Evolutionary conservation across 2,797 vertebrate species (phyloP), one percentile per base, ranked within the genome.

Genomic region (Antrozous pallidus): DNA sequence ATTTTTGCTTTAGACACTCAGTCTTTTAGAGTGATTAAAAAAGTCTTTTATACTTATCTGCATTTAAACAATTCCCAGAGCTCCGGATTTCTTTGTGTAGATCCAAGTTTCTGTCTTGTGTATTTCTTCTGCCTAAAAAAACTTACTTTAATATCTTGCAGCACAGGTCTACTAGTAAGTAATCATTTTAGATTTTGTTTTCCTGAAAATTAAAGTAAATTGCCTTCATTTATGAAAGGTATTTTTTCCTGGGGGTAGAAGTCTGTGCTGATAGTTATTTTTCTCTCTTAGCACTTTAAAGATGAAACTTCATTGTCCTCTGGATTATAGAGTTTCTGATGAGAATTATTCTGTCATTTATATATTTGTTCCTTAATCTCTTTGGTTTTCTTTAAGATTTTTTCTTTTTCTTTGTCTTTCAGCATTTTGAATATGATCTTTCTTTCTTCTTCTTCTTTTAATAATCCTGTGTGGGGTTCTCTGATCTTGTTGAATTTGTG

Each of bases 401-500:
- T 67, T 36, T 92, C 28, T 88, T 38, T 54, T 13, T 81, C 61
- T 82, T 87, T 82, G 45, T 49, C 58, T 75, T 92, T 84, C 14
- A 42, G 28, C 40, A 56, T 51, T 78, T 88, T 73, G 56, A 63
- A 36, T 40, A 54, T 0, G 2, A 74, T 69, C 1, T 40, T 0
- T 88, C 20, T 77, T 82, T 65, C 40, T 61, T 47, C 6, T 18
- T 40, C 0, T 88, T 28, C 51, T 82, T 74, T 40, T 61, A 63
- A 80, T 33, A 95, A 63, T 69, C 26, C 38, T 88, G 24, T 40
- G 63, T 47, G 69, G 12, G 6, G 3, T 65, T 81, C 80, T 95
- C n/a, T 42, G 22, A 77, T 56, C 69, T 71, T 81, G 63, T 71
- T 82, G 86, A 81, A 77, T 94, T 71, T 81, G 58, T 86, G 69